Evolutionary conservation across 2,113 vertebrate genomes (phyloP).

Genomic region (Campylomormyrus tamandua): DNA sequence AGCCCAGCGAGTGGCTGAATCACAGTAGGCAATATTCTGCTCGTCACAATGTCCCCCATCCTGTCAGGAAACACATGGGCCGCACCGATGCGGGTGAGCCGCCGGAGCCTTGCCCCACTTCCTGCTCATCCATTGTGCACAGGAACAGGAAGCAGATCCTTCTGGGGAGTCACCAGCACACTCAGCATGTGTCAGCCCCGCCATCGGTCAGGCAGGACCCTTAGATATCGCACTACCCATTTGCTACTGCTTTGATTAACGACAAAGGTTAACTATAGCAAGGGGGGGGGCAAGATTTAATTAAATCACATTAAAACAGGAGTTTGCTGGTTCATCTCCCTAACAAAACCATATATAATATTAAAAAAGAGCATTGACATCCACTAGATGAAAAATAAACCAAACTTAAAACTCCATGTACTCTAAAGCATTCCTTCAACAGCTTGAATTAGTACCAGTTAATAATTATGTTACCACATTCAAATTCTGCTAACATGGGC

Average conservation of each 20-base stretch:
- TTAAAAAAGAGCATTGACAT: not conserved
- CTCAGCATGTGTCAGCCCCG: not conserved
- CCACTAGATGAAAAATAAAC: not conserved
- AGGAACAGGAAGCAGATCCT: conserved; percentile 30
- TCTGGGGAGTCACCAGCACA: not conserved
- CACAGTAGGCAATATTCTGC: not conserved
- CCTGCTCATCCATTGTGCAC: conserved; percentile 41
- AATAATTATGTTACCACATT: not conserved
- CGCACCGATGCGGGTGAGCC: conserved; percentile 40
- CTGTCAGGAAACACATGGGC: conserved; percentile 44
- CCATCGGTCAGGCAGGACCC: not conserved
- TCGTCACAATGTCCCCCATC: conserved; percentile 14
- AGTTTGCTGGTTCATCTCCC: not conserved
- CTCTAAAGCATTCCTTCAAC: not conserved
- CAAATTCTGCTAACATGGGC: not conserved
- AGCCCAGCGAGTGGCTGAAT: conserved; percentile 19
- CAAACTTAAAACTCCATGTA: not conserved
- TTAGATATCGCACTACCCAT: not conserved
- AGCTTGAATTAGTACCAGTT: not conserved
- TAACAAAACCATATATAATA: not conserved
- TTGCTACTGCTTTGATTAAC: not conserved
- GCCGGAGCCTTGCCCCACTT: conserved; percentile 18
- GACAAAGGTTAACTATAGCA: not conserved
- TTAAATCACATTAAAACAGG: not conserved
- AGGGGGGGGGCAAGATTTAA: not conserved